phyloP scores from a whole-genome alignment of 2,797 vertebrate genomes.

The Cirrhinus molitorella region DNA sequence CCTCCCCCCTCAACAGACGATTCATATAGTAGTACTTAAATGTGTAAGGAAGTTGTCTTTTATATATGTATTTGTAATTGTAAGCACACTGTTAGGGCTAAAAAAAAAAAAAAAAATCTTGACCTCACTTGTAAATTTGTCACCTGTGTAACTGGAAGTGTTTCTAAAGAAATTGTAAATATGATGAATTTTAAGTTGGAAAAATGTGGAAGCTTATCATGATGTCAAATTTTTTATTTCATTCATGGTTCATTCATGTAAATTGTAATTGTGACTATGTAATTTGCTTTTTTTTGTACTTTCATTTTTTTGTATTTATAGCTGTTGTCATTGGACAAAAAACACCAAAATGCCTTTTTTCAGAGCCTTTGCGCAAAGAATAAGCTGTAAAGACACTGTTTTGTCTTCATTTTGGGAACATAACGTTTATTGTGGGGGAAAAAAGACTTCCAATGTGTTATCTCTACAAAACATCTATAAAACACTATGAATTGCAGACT shows the following conservation, averaged over 20 bases:
- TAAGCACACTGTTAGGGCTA: slow-evolving; percentile 12
- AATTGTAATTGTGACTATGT: not conserved
- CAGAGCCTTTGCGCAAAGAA: not conserved
- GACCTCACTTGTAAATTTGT: slow-evolving; percentile 9
- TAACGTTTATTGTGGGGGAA: not conserved
- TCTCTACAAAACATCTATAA: slow-evolving; percentile 3
- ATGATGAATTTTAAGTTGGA: not conserved
- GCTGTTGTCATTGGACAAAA: slow-evolving; percentile 30
- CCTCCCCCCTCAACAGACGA: slow-evolving; percentile 6
- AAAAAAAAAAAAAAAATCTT: slow-evolving; percentile 12
- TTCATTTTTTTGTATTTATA: slow-evolving; percentile 12
- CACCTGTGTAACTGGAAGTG: slow-evolving; percentile 9
- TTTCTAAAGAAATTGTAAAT: not conserved
- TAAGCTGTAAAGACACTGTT: not conserved
- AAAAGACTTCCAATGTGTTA: not conserved
- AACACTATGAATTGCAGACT: slow-evolving; percentile 24
- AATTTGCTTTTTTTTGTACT: slow-evolving; percentile 19
- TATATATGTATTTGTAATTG: not conserved
- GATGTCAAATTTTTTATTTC: no score
- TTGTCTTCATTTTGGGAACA: not conserved
- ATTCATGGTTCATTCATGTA: no score
- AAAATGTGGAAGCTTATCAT: not conserved
- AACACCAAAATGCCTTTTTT: slow-evolving; percentile 50
- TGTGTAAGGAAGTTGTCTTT: not conserved
- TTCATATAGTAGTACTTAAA: slow-evolving; percentile 2